phyloP scores from a whole-genome alignment of 2,888 invertebrate species.

The Volucella bombylans region DNA sequence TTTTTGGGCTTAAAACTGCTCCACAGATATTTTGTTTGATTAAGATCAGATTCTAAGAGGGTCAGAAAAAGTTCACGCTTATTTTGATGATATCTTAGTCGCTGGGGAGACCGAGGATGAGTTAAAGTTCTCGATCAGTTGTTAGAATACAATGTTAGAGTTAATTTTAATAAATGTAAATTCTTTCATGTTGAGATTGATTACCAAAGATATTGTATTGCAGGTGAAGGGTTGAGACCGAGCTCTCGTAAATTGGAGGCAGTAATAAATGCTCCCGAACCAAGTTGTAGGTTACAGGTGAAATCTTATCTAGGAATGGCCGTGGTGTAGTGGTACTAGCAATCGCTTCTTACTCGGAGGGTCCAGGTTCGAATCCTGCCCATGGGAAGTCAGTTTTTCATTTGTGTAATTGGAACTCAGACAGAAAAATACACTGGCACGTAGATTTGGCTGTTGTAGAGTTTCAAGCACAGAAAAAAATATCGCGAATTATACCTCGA shows the following conservation, averaged over 20 bases:
- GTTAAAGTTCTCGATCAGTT: constrained; percentile 47
- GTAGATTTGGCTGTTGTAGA: too few relatives aligned
- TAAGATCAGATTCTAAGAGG: constrained; percentile 12
- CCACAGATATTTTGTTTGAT: constrained; percentile 18
- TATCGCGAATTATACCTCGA: too few relatives aligned
- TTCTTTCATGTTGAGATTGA: constrained; percentile 51
- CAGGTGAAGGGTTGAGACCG: constrained; percentile 41
- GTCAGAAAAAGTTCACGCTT: neutral
- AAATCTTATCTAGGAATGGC: constrained; percentile 53
- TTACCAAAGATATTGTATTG: constrained; percentile 59
- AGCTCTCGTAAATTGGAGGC: constrained; percentile 37
- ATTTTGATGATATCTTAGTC: constrained; percentile 26
- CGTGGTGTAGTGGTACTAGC: too few relatives aligned
- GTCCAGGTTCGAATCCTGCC: too few relatives aligned
- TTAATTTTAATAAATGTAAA: too few relatives aligned
- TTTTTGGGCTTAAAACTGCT: constrained; percentile 28
- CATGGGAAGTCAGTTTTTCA: too few relatives aligned
- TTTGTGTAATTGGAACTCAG: too few relatives aligned
- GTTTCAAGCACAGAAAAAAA: too few relatives aligned
- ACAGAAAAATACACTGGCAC: too few relatives aligned
- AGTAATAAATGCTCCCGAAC: constrained; percentile 34
- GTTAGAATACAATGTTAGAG: too few relatives aligned
- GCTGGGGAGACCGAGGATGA: constrained; percentile 2
- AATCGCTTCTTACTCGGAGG: too few relatives aligned
- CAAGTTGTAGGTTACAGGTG: constrained; percentile 47